Evolutionary conservation across 2,113 vertebrate species (phyloP).

Genomic region (Pipa parva): DNA sequence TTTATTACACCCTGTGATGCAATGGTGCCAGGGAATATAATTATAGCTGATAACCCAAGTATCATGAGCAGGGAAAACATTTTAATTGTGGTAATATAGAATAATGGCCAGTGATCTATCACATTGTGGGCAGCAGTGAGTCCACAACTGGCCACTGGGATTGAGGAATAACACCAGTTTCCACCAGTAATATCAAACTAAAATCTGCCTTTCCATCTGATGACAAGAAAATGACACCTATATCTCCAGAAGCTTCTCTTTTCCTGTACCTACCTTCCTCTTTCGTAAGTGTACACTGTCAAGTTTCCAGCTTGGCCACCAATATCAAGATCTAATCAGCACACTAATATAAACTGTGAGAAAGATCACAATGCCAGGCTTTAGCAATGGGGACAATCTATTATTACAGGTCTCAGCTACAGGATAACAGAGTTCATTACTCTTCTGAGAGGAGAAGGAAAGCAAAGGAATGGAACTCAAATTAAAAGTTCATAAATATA

Average conservation of each 20-base stretch:
- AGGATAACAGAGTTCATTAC: conserved; percentile 16
- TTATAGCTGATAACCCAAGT: too few relatives aligned
- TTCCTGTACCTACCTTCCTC: conserved; percentile 31
- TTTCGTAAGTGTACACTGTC: background rate
- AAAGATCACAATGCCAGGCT: conserved; percentile 3
- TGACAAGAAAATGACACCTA: conserved; percentile 22
- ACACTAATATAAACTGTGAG: too few relatives aligned
- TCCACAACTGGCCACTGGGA: conserved; percentile 8
- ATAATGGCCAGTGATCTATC: background rate
- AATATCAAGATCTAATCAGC: background rate
- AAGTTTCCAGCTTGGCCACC: conserved; percentile 3
- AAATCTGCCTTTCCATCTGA: conserved; percentile 25
- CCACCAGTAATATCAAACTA: conserved; percentile 14
- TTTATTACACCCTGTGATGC: too few relatives aligned
- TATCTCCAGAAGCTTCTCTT: conserved; percentile 15
- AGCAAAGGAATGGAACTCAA: too few relatives aligned
- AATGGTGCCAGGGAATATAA: too few relatives aligned
- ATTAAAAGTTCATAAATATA: too few relatives aligned
- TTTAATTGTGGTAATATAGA: too few relatives aligned
- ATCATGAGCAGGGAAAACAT: too few relatives aligned
- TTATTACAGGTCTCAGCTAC: background rate
- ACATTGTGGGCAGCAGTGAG: background rate
- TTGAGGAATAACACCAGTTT: conserved; percentile 7
- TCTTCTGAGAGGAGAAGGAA: background rate
- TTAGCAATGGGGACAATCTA: background rate